Conservation (phyloP, 64 coral and sea anemone species). For the Hydrozoanthus tunicans region DNA sequence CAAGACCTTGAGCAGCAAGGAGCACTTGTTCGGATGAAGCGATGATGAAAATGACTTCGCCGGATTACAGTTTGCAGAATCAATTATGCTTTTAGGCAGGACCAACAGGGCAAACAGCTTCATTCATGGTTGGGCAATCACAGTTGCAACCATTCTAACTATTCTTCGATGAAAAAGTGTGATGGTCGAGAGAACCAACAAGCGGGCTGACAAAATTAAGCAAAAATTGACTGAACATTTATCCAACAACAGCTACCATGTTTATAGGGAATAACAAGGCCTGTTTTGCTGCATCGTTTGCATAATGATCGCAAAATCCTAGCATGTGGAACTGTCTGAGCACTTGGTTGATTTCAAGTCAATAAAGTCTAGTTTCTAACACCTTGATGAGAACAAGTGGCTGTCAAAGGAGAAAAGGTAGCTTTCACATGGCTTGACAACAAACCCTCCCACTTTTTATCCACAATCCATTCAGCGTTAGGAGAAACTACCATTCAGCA, state of each 20-base stretch:
- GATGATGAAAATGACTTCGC: no score
- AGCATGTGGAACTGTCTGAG: not conserved
- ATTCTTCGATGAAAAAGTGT: no score
- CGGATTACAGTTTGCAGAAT: no score
- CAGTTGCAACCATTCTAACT: no score
- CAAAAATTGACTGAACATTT: not conserved
- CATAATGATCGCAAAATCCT: not conserved
- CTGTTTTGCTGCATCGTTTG: not conserved
- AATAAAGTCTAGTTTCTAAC: not conserved
- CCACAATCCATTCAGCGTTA: not conserved
- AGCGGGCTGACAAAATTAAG: no score
- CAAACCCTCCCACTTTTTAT: conserved; percentile 14
- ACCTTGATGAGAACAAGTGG: not conserved
- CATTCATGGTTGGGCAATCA: no score
- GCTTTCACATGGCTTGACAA: not conserved
- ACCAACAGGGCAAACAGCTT: no score
- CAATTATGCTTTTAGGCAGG: no score
- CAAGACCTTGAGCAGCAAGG: no score
- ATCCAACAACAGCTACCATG: not conserved
- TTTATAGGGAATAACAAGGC: not conserved
- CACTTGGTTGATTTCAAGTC: not conserved
- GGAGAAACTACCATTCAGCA: not conserved
- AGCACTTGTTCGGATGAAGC: no score
- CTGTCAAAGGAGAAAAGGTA: not conserved
- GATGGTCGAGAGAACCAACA: no score